Conservation (phyloP, 2,888 invertebrate genomes). For the Pardosa pseudoannulata region DNA sequence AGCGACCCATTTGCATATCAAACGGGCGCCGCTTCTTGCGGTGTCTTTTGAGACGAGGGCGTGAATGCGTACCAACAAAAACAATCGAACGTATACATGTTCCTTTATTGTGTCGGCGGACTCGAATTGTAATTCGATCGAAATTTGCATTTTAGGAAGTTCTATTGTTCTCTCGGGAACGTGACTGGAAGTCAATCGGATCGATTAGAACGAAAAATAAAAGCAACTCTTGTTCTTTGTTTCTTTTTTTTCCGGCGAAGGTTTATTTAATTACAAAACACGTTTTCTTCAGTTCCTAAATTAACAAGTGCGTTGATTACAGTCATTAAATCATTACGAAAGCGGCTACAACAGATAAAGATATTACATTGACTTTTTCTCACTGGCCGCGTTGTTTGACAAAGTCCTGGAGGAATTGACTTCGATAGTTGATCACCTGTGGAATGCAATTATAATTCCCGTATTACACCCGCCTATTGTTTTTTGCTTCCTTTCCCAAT, state of each 20-base stretch:
- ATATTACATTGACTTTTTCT: neutral
- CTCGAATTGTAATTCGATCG: conserved; percentile 8
- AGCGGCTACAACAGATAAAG: neutral
- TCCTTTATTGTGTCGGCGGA: neutral
- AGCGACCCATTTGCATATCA: conserved; percentile 18
- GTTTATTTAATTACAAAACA: conserved; percentile 47
- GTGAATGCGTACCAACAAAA: conserved; percentile 10
- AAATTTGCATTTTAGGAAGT: conserved; percentile 20
- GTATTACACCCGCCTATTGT: too few species aligned
- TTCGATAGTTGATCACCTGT: too few species aligned
- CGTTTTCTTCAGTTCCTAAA: conserved; percentile 1
- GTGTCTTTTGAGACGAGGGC: conserved; percentile 11
- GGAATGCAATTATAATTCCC: too few species aligned
- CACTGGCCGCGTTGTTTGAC: too few species aligned
- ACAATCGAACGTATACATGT: neutral
- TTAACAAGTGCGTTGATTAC: conserved; percentile 49
- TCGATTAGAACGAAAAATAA: conserved; percentile 5
- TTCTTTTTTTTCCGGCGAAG: neutral
- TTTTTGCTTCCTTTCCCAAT: too few species aligned
- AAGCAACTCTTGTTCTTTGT: too few species aligned
- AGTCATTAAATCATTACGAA: conserved; percentile 57
- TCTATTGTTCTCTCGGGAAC: conserved; percentile 12
- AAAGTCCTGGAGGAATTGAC: too few species aligned
- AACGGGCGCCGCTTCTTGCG: neutral
- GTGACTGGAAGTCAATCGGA: conserved; percentile 1